These are phyloP conservation scores for Pitta sordida DNA, from an alignment of 2,113 vertebrate genomes.

Conservation along the genomic window DNA sequence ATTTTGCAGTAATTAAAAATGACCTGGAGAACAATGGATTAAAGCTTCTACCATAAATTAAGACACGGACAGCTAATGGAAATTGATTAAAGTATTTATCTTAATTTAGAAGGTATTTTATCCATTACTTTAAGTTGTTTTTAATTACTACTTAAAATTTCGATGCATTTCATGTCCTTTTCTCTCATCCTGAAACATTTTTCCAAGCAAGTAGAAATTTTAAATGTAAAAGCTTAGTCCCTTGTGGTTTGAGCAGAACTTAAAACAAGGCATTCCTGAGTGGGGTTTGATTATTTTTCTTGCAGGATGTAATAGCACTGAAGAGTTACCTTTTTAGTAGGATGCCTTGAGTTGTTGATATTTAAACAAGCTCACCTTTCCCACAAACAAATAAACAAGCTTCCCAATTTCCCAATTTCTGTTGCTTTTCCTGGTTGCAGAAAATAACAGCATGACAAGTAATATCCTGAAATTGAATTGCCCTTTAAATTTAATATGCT, in stretches of 20 bases:
- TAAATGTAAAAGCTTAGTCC: background rate
- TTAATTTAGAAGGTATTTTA: slow-evolving; percentile 5
- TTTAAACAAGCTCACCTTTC: background rate
- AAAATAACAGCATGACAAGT: slow-evolving; percentile 8
- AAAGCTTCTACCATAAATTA: background rate
- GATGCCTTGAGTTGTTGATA: background rate
- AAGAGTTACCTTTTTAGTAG: background rate
- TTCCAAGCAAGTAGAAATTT: background rate
- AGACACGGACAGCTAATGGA: background rate
- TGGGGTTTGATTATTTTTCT: background rate
- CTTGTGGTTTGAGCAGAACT: background rate
- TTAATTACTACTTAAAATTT: background rate
- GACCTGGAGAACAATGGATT: background rate
- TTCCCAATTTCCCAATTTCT: background rate
- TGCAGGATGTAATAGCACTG: background rate
- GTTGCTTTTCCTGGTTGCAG: background rate
- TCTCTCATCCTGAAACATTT: background rate
- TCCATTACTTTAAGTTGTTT: slow-evolving; percentile 5
- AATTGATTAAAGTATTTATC: slow-evolving; percentile 23
- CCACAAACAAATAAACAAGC: background rate
- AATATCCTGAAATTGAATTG: slow-evolving; percentile 37
- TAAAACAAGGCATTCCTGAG: background rate
- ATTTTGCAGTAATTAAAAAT: slow-evolving; percentile 23
- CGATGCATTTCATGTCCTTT: background rate
- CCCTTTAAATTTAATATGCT: slow-evolving; percentile 15